Base-by-base conservation (phyloP, 2,888 invertebrate genomes). In the Meganola albula region DNA sequence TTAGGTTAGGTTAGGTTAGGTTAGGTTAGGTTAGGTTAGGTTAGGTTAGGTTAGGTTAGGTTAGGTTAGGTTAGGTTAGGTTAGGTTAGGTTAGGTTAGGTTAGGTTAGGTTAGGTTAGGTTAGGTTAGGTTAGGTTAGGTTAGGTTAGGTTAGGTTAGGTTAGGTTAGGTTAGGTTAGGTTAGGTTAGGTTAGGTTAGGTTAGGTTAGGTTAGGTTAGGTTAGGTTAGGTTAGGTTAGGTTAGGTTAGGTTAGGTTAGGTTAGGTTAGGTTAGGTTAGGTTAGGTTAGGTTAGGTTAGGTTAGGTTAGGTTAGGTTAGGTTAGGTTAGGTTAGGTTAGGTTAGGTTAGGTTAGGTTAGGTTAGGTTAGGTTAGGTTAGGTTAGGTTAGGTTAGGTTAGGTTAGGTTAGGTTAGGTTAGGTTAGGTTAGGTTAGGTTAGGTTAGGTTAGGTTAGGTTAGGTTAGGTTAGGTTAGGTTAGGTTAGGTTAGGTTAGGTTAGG, bases 211-310 rank as follows among this genome's bases (percentile, higher is more conserved):
- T 40, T 40, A 35, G 40, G 40, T 40, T 36, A 37, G 36, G 40
- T 33, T 40, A 36, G 36, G 40, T 40, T 40, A 36, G 36, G 40
- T 40, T 40, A 30, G 30, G 34, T 29, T 35, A 32, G 37, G 38
- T 42, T 38, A 38, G 40, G 37, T 40, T 40, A 35, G 36, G 40
- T 36, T 36, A 36, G 36, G 37, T 44, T 44, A 40, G 46, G 46
- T 47, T 47, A 47, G 46, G 46, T 43, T 47, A 49, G 47, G 44
- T 48, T 43, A 41, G 44, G 44, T 39, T 43, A 39, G 39, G 42
- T 47, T 48, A 48, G 48, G 47, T 47, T 47, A 47, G 47, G 46
- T 47, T 47, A 47, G 46, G 46, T 47, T 46, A 44, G 47, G 47
- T 47, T 47, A 47, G 47, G 47, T 44, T 47, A 44, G 43, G 47